Conservation (phyloP, 2,113 vertebrate genomes). For the Indri indri region DNA sequence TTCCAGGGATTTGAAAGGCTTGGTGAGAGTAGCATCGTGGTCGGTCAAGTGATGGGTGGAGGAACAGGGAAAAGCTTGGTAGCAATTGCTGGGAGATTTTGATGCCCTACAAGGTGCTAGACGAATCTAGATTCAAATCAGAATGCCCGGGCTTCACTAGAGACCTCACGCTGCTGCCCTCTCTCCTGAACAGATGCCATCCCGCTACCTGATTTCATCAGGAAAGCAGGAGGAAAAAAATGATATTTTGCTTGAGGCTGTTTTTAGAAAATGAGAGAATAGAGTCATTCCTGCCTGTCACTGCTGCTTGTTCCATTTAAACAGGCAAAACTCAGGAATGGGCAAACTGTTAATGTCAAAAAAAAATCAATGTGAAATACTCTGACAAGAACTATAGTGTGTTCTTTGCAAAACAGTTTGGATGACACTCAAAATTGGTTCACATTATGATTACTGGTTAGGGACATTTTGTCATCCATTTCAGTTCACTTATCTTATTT, state of each 20-base stretch:
- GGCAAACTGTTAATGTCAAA: neutral
- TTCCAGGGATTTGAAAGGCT: neutral
- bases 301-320: slow-evolving; percentile 10
- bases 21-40: neutral
- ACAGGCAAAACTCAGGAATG: neutral
- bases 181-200: neutral
- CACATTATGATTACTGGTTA: neutral
- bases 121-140: neutral
- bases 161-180: neutral
- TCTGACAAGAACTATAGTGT: neutral
- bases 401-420: slow-evolving; percentile 3
- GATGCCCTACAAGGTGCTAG: neutral
- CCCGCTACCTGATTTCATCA: neutral
- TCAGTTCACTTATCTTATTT: neutral
- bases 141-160: neutral
- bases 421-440: neutral
- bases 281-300: neutral
- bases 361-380: neutral
- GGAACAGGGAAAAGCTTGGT: neutral
- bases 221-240: neutral
- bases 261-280: slow-evolving; percentile 36
- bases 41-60: neutral
- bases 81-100: neutral
- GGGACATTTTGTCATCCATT: neutral
- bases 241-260: neutral